These are phyloP conservation scores for Melanostoma mellinum DNA, from an alignment of 2,888 invertebrate species.

Conservation along the genomic window DNA sequence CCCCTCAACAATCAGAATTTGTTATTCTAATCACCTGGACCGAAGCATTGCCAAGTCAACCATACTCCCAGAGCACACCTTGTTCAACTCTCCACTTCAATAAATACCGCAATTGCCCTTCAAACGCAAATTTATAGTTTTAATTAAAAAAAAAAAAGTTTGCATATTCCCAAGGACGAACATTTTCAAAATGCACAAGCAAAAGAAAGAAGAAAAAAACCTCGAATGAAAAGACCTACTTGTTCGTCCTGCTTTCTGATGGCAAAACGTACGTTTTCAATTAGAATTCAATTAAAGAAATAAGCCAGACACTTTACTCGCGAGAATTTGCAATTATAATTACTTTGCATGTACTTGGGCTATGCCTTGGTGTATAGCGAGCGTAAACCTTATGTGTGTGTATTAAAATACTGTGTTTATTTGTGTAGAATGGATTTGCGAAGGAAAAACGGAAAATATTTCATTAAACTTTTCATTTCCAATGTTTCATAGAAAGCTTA, in stretches of 20 bases:
- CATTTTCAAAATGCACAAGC: constrained; percentile 35
- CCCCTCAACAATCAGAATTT: too few species aligned
- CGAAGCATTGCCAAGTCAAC: not conserved
- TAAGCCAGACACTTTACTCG: constrained; percentile 60
- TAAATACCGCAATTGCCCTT: constrained; percentile 56
- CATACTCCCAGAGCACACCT: constrained; percentile 12
- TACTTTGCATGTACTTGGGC: not conserved
- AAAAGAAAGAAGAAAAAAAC: not conserved
- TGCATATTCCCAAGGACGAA: constrained; percentile 28
- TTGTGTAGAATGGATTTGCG: not conserved
- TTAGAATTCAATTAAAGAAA: constrained; percentile 66
- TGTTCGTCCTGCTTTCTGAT: not conserved
- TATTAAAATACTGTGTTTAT: not conserved
- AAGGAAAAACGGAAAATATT: constrained; percentile 43
- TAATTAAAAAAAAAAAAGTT: constrained; percentile 45
- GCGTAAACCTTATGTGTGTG: not conserved
- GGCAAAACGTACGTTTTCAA: constrained; percentile 57
- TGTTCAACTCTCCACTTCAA: not conserved
- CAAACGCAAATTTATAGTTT: constrained; percentile 55
- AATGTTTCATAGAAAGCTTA: not conserved
- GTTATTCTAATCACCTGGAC: too few species aligned
- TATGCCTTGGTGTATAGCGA: not conserved
- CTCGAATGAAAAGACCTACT: constrained; percentile 24
- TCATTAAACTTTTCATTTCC: constrained; percentile 64
- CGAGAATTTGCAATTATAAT: constrained; percentile 59